Evolutionary conservation across 2,113 vertebrate species (phyloP).

Genomic region (Ramphastos sulfuratus): DNA sequence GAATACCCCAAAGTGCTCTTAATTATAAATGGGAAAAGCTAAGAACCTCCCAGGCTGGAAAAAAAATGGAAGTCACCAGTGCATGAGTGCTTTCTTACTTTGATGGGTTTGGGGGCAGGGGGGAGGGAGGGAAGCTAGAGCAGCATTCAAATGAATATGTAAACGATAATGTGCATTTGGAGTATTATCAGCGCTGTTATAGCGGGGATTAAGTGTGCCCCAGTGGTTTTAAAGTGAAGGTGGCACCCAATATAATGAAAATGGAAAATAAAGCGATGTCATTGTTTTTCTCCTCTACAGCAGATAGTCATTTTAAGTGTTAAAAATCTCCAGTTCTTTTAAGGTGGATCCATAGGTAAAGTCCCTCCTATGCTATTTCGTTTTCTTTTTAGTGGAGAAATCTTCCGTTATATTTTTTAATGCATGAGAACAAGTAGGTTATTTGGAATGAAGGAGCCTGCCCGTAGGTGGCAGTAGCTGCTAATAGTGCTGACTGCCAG

Average conservation of each 20-base stretch:
- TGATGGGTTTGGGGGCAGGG: not conserved
- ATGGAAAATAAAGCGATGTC: not conserved
- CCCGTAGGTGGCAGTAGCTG: conserved; percentile 64
- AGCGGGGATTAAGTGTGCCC: not conserved
- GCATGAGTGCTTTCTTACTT: not conserved
- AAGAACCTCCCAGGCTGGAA: not conserved
- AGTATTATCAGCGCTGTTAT: not conserved
- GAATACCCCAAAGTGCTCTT: not conserved
- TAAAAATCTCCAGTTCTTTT: not conserved
- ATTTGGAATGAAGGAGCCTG: not conserved
- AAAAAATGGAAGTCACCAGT: not conserved
- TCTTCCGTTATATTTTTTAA: not conserved
- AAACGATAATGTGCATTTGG: not conserved
- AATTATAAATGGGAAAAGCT: not conserved
- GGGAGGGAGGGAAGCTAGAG: not conserved
- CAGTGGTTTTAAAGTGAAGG: not conserved
- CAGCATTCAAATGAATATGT: not conserved
- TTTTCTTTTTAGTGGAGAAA: not conserved
- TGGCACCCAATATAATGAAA: not conserved
- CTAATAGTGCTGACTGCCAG: not conserved
- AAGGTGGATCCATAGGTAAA: not conserved
- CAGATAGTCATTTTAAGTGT: not conserved
- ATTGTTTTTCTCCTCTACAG: not conserved
- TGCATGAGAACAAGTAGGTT: not conserved
- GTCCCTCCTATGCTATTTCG: not conserved